These are phyloP conservation scores for Lamellibrachia columna DNA, from an alignment of 2,888 invertebrate species.

Conservation along the genomic window DNA sequence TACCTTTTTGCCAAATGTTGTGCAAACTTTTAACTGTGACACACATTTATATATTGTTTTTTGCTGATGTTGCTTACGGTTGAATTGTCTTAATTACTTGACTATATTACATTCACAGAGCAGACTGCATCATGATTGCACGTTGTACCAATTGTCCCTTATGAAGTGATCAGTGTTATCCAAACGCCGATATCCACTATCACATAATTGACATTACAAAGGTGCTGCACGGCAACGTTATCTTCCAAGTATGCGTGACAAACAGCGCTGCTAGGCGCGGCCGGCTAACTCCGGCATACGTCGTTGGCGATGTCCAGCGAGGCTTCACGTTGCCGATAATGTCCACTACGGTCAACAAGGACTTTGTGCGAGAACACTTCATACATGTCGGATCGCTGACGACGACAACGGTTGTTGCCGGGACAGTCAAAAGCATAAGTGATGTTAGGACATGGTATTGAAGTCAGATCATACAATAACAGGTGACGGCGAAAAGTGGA, in stretches of 20 bases:
- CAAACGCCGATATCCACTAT: background rate
- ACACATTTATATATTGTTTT: no score
- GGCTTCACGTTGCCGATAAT: background rate
- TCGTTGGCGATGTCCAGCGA: background rate
- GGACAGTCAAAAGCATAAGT: background rate
- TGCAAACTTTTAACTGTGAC: no score
- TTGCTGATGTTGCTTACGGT: no score
- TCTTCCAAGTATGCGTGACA: slow-evolving; percentile 1
- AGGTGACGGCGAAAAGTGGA: background rate
- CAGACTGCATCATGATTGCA: background rate
- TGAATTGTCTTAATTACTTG: no score
- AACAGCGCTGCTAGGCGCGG: background rate
- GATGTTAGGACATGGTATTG: background rate
- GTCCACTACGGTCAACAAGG: background rate
- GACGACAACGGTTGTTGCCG: background rate
- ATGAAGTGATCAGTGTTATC: background rate
- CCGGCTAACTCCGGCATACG: background rate
- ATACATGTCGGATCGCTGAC: background rate
- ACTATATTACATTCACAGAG: no score
- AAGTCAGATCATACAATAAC: background rate
- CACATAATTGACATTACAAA: background rate
- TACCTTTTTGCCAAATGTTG: no score
- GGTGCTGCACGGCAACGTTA: background rate
- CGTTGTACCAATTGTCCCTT: background rate
- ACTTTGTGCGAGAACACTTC: background rate